phyloP scores from a whole-genome alignment of 2,888 invertebrate genomes.

The Bombyx huttoni region DNA sequence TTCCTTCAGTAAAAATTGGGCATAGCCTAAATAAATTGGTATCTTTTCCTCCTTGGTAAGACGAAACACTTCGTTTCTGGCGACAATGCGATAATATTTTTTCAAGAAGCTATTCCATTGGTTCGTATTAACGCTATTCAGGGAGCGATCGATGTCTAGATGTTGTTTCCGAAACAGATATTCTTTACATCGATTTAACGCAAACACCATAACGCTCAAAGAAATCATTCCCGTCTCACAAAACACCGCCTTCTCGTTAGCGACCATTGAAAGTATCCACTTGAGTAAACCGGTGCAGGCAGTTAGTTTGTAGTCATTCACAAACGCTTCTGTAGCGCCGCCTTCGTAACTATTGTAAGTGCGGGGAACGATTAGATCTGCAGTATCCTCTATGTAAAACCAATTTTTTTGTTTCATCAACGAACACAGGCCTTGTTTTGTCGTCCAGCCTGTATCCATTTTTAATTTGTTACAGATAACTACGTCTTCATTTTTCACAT shows the following conservation, averaged over 20 bases:
- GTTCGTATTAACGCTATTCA: constrained; percentile 43
- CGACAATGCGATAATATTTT: constrained; percentile 76
- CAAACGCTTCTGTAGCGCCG: constrained; percentile 72
- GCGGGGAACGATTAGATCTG: constrained; percentile 80
- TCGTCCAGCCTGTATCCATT: constrained; percentile 47
- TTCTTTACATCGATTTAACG: constrained; percentile 79
- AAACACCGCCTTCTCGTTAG: constrained; percentile 53
- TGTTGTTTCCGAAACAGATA: constrained; percentile 72
- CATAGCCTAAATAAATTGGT: constrained; percentile 43
- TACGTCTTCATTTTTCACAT: constrained; percentile 28
- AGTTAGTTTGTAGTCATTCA: constrained; percentile 82
- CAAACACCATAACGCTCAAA: constrained; percentile 76
- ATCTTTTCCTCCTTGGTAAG: constrained; percentile 38
- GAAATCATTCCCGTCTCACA: constrained; percentile 66
- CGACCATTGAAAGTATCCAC: constrained; percentile 57
- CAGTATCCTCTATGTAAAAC: constrained; percentile 73
- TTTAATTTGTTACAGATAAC: constrained; percentile 48
- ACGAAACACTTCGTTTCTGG: constrained; percentile 68
- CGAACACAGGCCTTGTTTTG: constrained; percentile 64
- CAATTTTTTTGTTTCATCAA: constrained; percentile 75
- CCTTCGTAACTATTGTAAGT: constrained; percentile 75
- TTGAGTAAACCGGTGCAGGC: constrained; percentile 84
- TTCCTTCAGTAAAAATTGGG: constrained; percentile 72
- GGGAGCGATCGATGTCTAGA: constrained; percentile 74
- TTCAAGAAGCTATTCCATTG: constrained; percentile 80